Conservation (phyloP, 2,888 invertebrate species). For the Plebejus melissa region DNA sequence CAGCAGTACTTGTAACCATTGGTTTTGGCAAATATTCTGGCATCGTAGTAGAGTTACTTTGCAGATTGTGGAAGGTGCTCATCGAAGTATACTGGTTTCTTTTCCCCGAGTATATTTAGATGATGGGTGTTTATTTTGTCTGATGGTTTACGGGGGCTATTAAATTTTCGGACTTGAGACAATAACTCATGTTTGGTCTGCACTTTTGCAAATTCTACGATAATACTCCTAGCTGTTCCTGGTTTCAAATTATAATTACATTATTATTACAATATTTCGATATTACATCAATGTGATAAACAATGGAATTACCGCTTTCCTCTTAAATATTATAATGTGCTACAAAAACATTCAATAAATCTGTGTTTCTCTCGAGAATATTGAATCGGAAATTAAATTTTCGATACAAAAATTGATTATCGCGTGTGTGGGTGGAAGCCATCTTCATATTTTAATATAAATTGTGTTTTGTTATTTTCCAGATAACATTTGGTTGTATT, state of each 20-base stretch:
- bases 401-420: background rate
- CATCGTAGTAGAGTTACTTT: background rate
- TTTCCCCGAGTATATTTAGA: background rate
- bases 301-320: no score
- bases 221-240: no score
- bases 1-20: background rate
- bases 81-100: background rate
- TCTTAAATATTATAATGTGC: background rate
- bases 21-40: background rate
- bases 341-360: background rate
- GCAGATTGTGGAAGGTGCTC: background rate
- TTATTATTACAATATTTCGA: no score
- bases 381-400: slow-evolving; percentile 3
- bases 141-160: no score
- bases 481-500: background rate
- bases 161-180: no score
- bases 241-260: no score
- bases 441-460: background rate
- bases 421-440: background rate
- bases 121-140: background rate
- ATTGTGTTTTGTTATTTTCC: background rate
- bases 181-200: no score
- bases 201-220: no score
- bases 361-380: background rate
- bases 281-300: no score